phyloP scores from a whole-genome alignment of 2,113 vertebrate genomes.

The Taurulus bubalis region DNA sequence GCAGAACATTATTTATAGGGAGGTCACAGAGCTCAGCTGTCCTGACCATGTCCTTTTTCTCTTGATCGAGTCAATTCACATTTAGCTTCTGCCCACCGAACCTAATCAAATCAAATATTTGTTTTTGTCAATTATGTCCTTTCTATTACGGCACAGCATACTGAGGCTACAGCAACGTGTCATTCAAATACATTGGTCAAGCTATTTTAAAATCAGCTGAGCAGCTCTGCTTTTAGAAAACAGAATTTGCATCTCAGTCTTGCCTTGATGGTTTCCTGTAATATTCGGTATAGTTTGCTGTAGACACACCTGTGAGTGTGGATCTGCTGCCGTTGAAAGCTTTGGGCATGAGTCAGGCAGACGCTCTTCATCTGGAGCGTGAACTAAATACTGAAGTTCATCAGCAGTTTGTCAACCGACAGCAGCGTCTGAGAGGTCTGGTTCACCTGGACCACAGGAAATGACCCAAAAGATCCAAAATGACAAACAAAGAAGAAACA shows the following conservation, averaged over 20 bases:
- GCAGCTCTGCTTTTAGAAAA: neutral
- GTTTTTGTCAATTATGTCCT: neutral
- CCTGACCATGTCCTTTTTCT: neutral
- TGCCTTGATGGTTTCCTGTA: neutral
- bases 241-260: neutral
- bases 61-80: neutral
- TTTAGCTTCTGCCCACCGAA: neutral
- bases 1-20: neutral
- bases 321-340: neutral
- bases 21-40: neutral
- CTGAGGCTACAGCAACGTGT: too few species aligned
- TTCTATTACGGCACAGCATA: too few species aligned
- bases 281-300: neutral
- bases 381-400: conserved; percentile 8
- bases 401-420: conserved; percentile 6
- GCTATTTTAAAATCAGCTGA: too few species aligned
- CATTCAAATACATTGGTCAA: too few species aligned
- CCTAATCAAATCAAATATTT: neutral
- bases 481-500: neutral
- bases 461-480: neutral
- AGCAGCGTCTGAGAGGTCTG: neutral
- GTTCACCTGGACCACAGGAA: neutral
- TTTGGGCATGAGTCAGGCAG: neutral
- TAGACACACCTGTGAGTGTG: neutral
- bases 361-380: neutral